Evolutionary conservation across 2,797 vertebrate species (phyloP), one percentile per base, ranked within the genome.

Genomic region (Alectoris magna): DNA sequence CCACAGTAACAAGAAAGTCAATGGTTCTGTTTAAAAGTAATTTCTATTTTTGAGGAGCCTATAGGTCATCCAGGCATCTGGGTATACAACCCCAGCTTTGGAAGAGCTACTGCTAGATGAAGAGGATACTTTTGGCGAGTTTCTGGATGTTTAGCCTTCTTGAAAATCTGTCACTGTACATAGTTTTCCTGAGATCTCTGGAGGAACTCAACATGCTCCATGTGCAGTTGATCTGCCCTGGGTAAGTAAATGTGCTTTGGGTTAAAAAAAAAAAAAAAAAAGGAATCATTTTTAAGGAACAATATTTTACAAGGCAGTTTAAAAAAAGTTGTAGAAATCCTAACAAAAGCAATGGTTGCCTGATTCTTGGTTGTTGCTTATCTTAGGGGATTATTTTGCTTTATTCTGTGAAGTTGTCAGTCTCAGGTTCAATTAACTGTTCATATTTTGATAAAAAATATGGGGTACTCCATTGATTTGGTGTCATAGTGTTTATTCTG

Each of bases 281-380:
- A 48, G 8, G 34, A 26, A 14, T 13, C 18, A 56, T 53, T 48
- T 26, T 10, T n/a, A 26, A 67, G 23, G 29, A 75, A 63, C 8
- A 70, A 5, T 16, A 46, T 29, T 75, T 73, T 34, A 6, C 9
- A 64, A 36, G 29, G 14, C 1, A 31, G 1, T 9, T 21, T 39
- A 16, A 17, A 7, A 75, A 53, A 59, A 81, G 31, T 10, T 22
- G 2, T 14, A 41, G 55, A 60, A 87, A 41, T 53, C 22, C 22
- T 24, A n/a, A 56, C 1, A 43, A 67, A 56, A 23, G 0, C 14
- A 55, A 72, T 6, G 7, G 2, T 12, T 13, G 31, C 0, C 2
- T 69, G 23, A 4, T 34, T 27, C 12, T 7, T 62, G 39, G 6
- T 1, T 59, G 13, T 27, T 81, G 4, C 1, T 31, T 66, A 9